Conservation (phyloP, 2,113 vertebrate species). For the Nesospiza acunhae region DNA sequence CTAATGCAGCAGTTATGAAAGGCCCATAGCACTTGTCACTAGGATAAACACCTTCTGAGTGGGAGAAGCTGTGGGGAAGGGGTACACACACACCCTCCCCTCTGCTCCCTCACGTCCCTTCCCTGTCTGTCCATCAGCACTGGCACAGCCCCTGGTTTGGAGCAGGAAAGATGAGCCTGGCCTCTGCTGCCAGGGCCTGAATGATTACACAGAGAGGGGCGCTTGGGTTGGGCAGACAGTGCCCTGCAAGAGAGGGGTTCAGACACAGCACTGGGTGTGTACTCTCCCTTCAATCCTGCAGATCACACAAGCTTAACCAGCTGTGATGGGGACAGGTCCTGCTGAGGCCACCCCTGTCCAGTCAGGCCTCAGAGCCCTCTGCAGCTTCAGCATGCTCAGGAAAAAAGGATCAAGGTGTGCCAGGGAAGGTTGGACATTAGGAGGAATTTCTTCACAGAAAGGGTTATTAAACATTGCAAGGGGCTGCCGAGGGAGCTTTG, state of each 20-base stretch:
- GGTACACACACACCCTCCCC: not conserved
- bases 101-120: not conserved
- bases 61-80: not conserved
- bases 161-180: not conserved
- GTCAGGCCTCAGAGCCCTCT: not conserved
- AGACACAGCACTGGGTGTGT: fast-evolving
- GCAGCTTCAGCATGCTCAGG: fast-evolving
- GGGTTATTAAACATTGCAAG: not conserved
- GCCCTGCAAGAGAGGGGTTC: not conserved
- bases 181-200: not conserved
- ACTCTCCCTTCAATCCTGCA: not conserved
- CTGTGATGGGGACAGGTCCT: not conserved
- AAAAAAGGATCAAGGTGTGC: not conserved
- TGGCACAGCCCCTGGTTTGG: too few species aligned
- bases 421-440: not conserved
- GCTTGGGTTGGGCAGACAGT: not conserved
- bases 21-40: slow-evolving; percentile 58
- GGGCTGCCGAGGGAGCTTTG: not conserved
- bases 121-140: not conserved
- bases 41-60: slow-evolving; percentile 64
- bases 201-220: not conserved
- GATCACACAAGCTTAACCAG: not conserved
- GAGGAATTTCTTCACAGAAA: not conserved
- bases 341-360: not conserved
- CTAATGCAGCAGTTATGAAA: slow-evolving; percentile 73